Percentiles rank a stretch among this genome's conserved stretches.
phyloP scores from a whole-genome alignment of 2,113 vertebrate species.

The Chamaea fasciata region DNA sequence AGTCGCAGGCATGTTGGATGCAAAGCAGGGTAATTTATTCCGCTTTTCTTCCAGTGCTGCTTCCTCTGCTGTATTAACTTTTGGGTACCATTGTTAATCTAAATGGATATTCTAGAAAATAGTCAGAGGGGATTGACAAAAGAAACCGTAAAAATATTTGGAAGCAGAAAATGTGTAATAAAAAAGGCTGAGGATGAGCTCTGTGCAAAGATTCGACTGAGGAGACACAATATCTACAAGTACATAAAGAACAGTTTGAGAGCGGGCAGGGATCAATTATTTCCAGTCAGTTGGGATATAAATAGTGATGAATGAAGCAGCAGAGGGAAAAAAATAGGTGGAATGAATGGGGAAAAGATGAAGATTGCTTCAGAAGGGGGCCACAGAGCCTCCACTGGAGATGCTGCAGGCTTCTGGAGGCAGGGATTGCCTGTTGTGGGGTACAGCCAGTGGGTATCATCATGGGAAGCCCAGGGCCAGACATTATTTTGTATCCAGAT shows the following conservation, averaged over 20 bases:
- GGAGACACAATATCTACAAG: background rate
- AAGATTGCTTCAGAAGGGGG: background rate
- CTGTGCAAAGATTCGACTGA: background rate
- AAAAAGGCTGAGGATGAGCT: background rate
- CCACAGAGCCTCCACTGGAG: background rate
- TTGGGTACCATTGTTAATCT: background rate
- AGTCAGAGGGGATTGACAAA: background rate
- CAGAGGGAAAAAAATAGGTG: background rate
- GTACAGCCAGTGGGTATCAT: background rate
- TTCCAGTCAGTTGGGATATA: slow-evolving; percentile 2
- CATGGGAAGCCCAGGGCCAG: background rate
- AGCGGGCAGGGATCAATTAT: background rate
- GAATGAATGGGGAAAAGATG: background rate
- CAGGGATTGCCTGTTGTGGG: background rate
- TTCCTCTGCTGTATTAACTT: background rate
- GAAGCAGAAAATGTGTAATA: background rate
- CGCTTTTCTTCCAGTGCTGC: background rate
- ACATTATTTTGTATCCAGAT: background rate
- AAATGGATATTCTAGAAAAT: background rate
- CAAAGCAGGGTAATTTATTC: background rate
- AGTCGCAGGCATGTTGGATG: background rate
- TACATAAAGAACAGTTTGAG: background rate
- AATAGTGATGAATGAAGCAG: background rate
- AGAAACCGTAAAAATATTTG: background rate
- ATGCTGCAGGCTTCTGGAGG: background rate